Evolutionary conservation across 1,140 invertebrate species (phyloP).

Genomic region (Bombus turneri): DNA sequence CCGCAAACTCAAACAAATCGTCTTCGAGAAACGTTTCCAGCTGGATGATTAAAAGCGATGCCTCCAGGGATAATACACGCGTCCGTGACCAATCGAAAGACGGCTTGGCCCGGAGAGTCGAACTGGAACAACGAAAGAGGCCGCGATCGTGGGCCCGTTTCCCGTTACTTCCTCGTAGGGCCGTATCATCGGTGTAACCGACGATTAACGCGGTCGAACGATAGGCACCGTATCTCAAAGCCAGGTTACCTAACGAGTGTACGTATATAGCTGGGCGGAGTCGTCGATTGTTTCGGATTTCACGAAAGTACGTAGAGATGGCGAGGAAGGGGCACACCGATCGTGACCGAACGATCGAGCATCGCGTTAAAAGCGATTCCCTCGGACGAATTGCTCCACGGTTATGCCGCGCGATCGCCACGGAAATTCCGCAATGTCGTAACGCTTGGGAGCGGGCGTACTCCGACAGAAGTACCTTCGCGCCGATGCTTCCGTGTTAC

Average conservation of each 20-base stretch:
- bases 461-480: background rate
- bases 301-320: conserved; percentile 42
- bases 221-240: background rate
- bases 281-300: conserved; percentile 65
- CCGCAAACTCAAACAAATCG: background rate
- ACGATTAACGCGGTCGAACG: conserved; percentile 34
- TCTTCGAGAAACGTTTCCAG: background rate
- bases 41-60: background rate
- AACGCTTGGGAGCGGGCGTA: conserved; percentile 22
- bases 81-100: conserved; percentile 2
- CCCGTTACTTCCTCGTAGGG: conserved; percentile 31
- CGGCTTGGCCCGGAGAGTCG: background rate
- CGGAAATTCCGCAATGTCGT: conserved; percentile 51
- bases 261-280: conserved; percentile 51
- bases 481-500: background rate
- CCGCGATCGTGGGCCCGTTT: background rate
- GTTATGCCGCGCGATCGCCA: conserved; percentile 40
- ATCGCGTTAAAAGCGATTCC: conserved; percentile 55
- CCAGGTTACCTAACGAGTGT: conserved; percentile 55
- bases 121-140: background rate
- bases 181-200: conserved; percentile 28
- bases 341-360: conserved; percentile 50
- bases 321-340: conserved; percentile 1
- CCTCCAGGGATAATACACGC: background rate
- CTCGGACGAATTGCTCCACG: conserved; percentile 54